Evolutionary conservation across 2,888 invertebrate genomes (phyloP).

Genomic region (Pyrochroa serraticornis): DNA sequence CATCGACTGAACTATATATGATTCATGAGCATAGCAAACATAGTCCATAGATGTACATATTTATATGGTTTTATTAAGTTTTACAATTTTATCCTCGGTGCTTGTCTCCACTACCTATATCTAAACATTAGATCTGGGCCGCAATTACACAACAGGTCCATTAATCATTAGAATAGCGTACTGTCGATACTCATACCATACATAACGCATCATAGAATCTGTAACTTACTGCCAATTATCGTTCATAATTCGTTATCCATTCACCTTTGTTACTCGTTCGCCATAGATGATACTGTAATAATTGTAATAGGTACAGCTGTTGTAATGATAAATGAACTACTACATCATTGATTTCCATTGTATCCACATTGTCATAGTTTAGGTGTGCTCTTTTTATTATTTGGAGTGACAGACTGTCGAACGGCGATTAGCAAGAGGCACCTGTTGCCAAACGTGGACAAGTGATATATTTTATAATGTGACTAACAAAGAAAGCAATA

Average conservation of each 20-base stretch:
- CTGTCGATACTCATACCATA: conserved; percentile 39
- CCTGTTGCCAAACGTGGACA: conserved; percentile 47
- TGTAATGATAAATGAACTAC: conserved; percentile 58
- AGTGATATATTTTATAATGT: conserved; percentile 74
- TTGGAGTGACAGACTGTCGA: conserved; percentile 37
- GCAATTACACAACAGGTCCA: conserved; percentile 46
- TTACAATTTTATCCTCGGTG: conserved; percentile 50
- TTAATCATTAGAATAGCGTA: conserved; percentile 60
- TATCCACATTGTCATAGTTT: conserved; percentile 30
- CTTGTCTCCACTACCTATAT: conserved; percentile 47
- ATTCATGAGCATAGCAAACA: conserved; percentile 33
- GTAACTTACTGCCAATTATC: conserved; percentile 29
- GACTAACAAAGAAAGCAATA: conserved; percentile 80
- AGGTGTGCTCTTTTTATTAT: conserved; percentile 26
- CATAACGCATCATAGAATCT: conserved; percentile 34
- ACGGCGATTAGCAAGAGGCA: conserved; percentile 13
- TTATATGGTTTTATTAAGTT: conserved; percentile 50
- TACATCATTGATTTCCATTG: conserved; percentile 25
- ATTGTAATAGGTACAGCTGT: conserved; percentile 54
- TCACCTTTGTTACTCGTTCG: conserved; percentile 29
- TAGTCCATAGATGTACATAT: conserved; percentile 53
- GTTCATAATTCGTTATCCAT: conserved; percentile 9
- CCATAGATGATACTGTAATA: conserved; percentile 45
- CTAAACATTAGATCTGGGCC: conserved; percentile 45
- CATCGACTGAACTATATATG: conserved; percentile 45